A percentile compares a stretch with the other conserved stretches of the same genome.
phyloP scores from a whole-genome alignment of 1,140 invertebrate species.

The Branchinecta lynchi region DNA sequence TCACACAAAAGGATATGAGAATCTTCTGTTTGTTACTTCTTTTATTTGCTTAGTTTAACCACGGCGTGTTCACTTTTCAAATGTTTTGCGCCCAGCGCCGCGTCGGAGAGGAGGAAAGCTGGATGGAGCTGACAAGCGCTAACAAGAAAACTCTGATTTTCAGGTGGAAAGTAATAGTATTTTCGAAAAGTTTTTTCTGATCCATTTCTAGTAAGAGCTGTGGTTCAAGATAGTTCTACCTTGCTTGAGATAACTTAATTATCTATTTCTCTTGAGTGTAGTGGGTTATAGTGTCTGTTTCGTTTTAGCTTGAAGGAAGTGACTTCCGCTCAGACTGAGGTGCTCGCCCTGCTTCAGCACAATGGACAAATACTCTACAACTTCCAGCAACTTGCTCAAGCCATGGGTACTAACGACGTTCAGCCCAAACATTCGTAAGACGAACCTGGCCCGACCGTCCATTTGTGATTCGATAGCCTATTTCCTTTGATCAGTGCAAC shows the following conservation, averaged over 20 bases:
- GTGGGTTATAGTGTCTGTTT: background rate
- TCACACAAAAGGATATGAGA: no score
- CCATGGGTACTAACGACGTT: background rate
- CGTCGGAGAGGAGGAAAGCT: no score
- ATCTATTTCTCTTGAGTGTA: background rate
- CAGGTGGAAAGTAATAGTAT: background rate
- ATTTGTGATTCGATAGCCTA: no score
- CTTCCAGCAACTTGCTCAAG: background rate
- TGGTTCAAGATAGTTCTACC: background rate
- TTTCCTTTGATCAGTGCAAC: no score
- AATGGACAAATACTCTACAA: background rate
- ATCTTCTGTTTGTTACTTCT: no score
- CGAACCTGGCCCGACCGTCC: no score
- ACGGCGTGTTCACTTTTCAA: no score
- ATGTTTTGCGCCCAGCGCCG: no score
- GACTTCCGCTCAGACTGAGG: background rate
- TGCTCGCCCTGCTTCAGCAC: background rate
- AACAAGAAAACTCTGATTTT: background rate
- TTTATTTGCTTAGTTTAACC: no score
- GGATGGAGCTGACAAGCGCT: background rate
- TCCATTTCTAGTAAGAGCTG: no score
- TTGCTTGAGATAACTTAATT: background rate
- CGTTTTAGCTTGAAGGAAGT: background rate
- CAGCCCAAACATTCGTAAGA: no score
- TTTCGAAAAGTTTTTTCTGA: no score